These are phyloP conservation scores for Achlya flavicornis DNA, from an alignment of 2,888 invertebrate genomes.

Conservation along the genomic window DNA sequence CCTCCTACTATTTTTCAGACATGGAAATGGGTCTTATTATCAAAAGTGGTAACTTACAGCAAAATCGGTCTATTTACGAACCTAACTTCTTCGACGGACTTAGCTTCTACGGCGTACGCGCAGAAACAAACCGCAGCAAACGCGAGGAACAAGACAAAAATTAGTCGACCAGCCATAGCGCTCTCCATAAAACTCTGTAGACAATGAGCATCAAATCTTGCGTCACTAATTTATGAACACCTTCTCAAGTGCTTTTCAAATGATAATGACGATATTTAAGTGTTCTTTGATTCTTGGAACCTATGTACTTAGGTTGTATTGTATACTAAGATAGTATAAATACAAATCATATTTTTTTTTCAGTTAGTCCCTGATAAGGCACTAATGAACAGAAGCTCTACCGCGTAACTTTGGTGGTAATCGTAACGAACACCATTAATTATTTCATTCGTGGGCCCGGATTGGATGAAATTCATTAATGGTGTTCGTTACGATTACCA, in stretches of 20 bases:
- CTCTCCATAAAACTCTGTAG: background rate
- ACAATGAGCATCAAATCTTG: background rate
- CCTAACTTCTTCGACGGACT: background rate
- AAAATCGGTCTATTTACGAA: background rate
- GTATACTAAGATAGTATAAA: no score
- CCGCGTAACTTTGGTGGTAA: no score
- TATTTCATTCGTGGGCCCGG: no score
- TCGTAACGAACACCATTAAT: no score
- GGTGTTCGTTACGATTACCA: no score
- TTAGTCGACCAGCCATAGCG: background rate
- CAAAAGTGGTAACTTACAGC: background rate
- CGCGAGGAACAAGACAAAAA: background rate
- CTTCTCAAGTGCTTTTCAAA: background rate
- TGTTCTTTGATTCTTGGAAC: background rate
- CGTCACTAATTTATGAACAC: background rate
- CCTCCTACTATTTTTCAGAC: no score
- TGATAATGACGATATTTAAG: background rate
- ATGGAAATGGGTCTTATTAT: no score
- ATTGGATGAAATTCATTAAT: no score
- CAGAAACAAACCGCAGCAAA: background rate
- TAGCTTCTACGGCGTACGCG: background rate
- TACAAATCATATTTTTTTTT: no score
- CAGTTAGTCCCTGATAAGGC: no score
- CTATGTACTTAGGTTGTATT: no score
- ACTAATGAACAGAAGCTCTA: no score